Percentiles rank a stretch among this genome's conserved stretches.
phyloP scores from a whole-genome alignment of 2,888 invertebrate species.

The Synanthedon vespiformis region DNA sequence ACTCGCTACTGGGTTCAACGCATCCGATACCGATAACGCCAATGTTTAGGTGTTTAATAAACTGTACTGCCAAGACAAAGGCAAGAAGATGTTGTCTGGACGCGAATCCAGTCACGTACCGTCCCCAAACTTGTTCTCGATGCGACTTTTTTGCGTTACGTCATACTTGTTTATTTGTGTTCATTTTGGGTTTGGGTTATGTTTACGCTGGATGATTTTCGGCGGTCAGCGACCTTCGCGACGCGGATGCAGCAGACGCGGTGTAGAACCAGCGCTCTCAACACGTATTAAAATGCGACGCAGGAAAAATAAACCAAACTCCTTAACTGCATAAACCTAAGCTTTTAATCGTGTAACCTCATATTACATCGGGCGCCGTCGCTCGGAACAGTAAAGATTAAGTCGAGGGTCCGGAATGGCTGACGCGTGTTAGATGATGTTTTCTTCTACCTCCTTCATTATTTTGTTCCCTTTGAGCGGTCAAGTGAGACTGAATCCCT shows the following conservation, averaged over 20 bases:
- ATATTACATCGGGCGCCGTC: conserved; percentile 30
- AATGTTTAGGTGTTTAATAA: conserved; percentile 7
- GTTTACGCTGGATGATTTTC: conserved; percentile 52
- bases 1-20: conserved; percentile 21
- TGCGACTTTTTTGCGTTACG: conserved; percentile 9
- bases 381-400: conserved; percentile 40
- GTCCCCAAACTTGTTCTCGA: conserved; percentile 4
- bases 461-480: conserved; percentile 42
- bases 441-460: conserved; percentile 23
- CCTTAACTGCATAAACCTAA: conserved; percentile 7
- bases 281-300: conserved; percentile 34
- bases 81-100: neutral
- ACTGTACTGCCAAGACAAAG: neutral
- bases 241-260: conserved; percentile 36
- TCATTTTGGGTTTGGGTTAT: conserved; percentile 17
- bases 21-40: conserved; percentile 28
- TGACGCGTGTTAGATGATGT: conserved; percentile 48
- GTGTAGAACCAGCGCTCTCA: conserved; percentile 21
- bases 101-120: conserved; percentile 4
- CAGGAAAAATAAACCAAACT: conserved; percentile 33
- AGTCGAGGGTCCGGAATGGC: conserved; percentile 19
- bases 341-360: conserved; percentile 15
- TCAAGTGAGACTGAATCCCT: conserved; percentile 34
- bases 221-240: conserved; percentile 62
- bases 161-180: conserved; percentile 11